These are phyloP conservation scores for Himalopsyche tibetana DNA, from an alignment of 2,888 invertebrate species.

Conservation along the genomic window DNA sequence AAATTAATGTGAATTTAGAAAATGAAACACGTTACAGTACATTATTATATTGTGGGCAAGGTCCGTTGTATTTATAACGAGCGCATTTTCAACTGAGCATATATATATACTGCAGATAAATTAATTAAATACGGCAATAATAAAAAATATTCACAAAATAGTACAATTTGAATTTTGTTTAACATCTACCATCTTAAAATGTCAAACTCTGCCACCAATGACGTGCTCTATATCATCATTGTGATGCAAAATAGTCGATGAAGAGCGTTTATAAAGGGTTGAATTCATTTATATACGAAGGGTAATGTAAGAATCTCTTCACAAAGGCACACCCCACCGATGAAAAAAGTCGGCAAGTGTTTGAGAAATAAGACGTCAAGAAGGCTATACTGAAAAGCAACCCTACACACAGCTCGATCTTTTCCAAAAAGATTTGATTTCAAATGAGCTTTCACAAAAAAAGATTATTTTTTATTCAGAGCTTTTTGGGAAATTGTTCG, in stretches of 20 bases:
- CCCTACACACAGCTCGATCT: neutral
- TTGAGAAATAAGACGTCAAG: neutral
- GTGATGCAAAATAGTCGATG: neutral
- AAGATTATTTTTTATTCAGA: neutral
- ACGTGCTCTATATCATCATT: neutral
- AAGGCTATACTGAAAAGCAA: neutral
- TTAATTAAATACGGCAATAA: no score
- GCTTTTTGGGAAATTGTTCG: neutral
- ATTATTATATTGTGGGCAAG: no score
- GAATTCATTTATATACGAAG: conserved; percentile 17
- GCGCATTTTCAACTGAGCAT: no score
- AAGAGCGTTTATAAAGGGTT: neutral
- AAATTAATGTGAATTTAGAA: no score
- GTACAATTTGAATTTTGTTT: no score
- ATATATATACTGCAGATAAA: no score
- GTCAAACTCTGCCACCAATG: no score
- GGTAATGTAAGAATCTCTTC: neutral
- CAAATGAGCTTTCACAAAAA: neutral
- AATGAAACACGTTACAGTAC: no score
- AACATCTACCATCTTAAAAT: no score
- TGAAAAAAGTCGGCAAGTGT: neutral
- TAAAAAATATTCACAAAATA: no score
- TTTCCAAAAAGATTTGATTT: neutral
- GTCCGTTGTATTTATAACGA: no score
- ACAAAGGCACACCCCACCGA: neutral